A percentile compares a stretch with the other conserved stretches of the same genome.
Evolutionary conservation across 2,888 invertebrate genomes (phyloP).

Genomic region (Teinopalpus imperialis): DNA sequence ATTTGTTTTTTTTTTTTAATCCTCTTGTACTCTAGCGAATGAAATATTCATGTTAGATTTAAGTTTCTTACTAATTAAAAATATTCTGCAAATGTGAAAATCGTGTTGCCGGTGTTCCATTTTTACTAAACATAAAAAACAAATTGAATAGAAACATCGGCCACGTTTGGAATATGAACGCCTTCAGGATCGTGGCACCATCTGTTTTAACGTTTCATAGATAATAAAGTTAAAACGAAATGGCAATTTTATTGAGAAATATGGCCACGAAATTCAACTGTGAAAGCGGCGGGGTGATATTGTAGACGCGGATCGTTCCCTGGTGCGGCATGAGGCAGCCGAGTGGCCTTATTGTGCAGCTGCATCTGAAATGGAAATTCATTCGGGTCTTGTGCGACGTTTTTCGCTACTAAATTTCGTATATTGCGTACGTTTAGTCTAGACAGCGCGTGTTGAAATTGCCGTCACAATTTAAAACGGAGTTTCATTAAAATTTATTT

Average conservation of each 20-base stretch:
- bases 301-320: slow-evolving; percentile 18
- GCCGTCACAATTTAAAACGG: no score
- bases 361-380: slow-evolving; percentile 18
- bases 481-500: no score
- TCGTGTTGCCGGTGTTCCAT: no score
- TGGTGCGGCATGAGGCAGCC: slow-evolving; percentile 18
- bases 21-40: no score
- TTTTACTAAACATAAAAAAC: no score
- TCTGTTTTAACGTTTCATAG: slow-evolving; percentile 13
- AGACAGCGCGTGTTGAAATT: slow-evolving; percentile 12
- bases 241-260: slow-evolving; percentile 22
- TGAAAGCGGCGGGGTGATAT: slow-evolving; percentile 12
- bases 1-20: no score
- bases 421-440: slow-evolving; percentile 22
- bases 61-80: no score
- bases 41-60: no score
- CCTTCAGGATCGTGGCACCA: slow-evolving; percentile 1
- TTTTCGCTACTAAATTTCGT: slow-evolving; percentile 11
- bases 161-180: not conserved
- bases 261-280: slow-evolving; percentile 16
- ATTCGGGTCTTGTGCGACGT: slow-evolving; percentile 20
- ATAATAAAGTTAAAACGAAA: slow-evolving; percentile 20
- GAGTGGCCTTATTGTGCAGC: slow-evolving; percentile 21
- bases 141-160: not conserved
- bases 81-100: no score